These are phyloP conservation scores for Keiferia lycopersicella DNA, from an alignment of 2,888 invertebrate genomes.

Conservation along the genomic window DNA sequence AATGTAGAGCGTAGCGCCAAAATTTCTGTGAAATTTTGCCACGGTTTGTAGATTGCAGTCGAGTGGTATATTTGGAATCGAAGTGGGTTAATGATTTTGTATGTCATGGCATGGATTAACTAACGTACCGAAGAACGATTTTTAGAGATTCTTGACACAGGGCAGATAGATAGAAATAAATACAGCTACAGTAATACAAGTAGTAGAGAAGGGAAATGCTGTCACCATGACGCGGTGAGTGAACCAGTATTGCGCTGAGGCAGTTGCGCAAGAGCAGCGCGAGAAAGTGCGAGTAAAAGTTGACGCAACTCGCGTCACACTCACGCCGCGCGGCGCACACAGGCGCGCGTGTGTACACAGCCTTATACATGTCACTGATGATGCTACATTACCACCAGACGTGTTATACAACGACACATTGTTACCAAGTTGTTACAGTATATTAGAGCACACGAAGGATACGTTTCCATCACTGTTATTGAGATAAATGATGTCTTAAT, in stretches of 20 bases:
- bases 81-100: slow-evolving; percentile 19
- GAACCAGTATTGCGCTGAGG: slow-evolving; percentile 67
- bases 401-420: slow-evolving; percentile 62
- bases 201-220: slow-evolving; percentile 54
- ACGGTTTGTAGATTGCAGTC: neutral
- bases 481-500: slow-evolving; percentile 34
- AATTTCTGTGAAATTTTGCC: neutral
- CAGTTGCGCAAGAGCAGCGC: slow-evolving; percentile 75
- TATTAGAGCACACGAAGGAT: slow-evolving; percentile 35
- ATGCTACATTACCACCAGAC: slow-evolving; percentile 66
- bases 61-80: slow-evolving; percentile 17
- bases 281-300: slow-evolving; percentile 82
- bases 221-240: slow-evolving; percentile 57
- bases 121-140: neutral
- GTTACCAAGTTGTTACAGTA: slow-evolving; percentile 47
- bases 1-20: slow-evolving; percentile 24
- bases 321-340: slow-evolving; percentile 46
- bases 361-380: slow-evolving; percentile 43
- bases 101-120: slow-evolving; percentile 3
- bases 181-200: slow-evolving; percentile 25
- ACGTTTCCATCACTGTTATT: slow-evolving; percentile 40
- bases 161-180: neutral
- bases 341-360: slow-evolving; percentile 28
- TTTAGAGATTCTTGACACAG: neutral
- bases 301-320: slow-evolving; percentile 78